A percentile compares a stretch with the other conserved stretches of the same genome.
Conservation (phyloP, 2,888 invertebrate species). For the Pollenia angustigena region DNA sequence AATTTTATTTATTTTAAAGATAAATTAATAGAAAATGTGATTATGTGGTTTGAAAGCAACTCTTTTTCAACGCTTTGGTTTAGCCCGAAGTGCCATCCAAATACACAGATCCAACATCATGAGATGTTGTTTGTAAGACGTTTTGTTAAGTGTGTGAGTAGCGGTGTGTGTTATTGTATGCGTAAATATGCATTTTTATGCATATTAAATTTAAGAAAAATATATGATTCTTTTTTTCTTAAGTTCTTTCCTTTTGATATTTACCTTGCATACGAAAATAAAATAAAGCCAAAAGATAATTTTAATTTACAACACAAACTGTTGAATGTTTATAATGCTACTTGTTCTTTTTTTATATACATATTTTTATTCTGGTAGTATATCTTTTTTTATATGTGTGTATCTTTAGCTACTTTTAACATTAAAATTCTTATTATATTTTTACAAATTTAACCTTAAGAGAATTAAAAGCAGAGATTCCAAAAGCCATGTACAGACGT, state of each 20-base stretch:
- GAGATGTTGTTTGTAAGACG: not conserved
- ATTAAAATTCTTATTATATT: slow-evolving; percentile 18
- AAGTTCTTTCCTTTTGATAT: slow-evolving; percentile 10
- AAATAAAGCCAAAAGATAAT: slow-evolving; percentile 56
- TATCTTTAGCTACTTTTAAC: slow-evolving; percentile 36
- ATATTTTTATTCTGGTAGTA: not conserved
- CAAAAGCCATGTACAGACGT: no score
- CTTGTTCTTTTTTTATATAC: slow-evolving; percentile 44
- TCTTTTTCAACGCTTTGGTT: slow-evolving; percentile 19
- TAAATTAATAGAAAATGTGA: slow-evolving; percentile 34
- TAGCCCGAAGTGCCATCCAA: not conserved
- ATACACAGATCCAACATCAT: not conserved
- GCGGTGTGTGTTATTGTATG: not conserved
- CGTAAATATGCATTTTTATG: slow-evolving; percentile 57
- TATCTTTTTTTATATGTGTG: slow-evolving; percentile 3
- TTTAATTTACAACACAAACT: slow-evolving; percentile 71
- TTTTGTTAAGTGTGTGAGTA: not conserved
- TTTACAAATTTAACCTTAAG: slow-evolving; percentile 16
- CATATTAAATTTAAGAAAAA: slow-evolving; percentile 56
- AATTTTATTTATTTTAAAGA: slow-evolving; percentile 60
- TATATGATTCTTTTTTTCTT: slow-evolving; percentile 1
- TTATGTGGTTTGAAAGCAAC: slow-evolving; percentile 13
- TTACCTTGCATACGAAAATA: slow-evolving; percentile 21
- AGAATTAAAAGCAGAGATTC: slow-evolving; percentile 39
- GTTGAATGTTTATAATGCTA: slow-evolving; percentile 67